phyloP scores from a whole-genome alignment of 2,113 vertebrate species.

The Alligator mississippiensis region DNA sequence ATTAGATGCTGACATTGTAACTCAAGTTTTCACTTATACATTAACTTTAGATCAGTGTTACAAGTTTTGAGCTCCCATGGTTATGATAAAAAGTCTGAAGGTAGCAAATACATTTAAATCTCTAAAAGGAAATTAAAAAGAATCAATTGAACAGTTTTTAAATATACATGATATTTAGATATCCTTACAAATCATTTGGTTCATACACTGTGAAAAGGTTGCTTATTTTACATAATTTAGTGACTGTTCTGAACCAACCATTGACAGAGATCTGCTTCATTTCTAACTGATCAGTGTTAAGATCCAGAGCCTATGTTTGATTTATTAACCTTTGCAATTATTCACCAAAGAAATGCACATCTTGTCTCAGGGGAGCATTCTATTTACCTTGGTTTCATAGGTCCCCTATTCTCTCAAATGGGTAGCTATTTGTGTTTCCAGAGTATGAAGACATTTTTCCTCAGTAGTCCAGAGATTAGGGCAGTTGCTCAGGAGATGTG shows the following conservation, averaged over 20 bases:
- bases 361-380: too few species aligned
- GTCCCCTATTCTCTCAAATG: too few species aligned
- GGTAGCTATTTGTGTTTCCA: too few species aligned
- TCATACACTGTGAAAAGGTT: neutral
- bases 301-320: neutral
- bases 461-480: too few species aligned
- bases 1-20: neutral
- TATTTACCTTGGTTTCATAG: too few species aligned
- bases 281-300: neutral
- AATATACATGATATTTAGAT: neutral
- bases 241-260: fast-evolving
- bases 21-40: neutral
- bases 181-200: neutral
- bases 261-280: neutral
- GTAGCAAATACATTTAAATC: too few species aligned
- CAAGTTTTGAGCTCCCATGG: neutral
- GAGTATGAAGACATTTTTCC: too few species aligned
- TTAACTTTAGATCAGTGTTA: neutral
- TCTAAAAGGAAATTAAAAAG: too few species aligned
- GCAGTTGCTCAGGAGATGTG: too few species aligned
- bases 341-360: too few species aligned
- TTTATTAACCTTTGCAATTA: too few species aligned
- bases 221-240: neutral
- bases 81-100: neutral
- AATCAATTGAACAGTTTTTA: too few species aligned